phyloP scores from a whole-genome alignment of 2,113 vertebrate species.

The Tretioscincus oriximinensis region DNA sequence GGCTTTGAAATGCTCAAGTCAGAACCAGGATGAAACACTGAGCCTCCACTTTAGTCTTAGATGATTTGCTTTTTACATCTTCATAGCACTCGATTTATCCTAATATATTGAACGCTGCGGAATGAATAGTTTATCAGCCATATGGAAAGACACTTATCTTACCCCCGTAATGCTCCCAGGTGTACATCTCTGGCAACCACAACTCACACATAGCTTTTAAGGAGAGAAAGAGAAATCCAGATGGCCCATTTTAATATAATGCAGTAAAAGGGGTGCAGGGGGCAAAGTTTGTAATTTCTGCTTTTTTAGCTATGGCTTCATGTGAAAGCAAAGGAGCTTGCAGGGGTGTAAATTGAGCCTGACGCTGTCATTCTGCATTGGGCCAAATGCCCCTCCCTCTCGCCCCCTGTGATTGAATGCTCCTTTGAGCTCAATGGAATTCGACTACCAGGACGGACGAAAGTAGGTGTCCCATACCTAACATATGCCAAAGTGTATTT shows the following conservation, averaged over 20 bases:
- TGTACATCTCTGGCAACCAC: constrained; percentile 66
- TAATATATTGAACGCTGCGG: constrained; percentile 61
- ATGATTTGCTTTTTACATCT: constrained; percentile 65
- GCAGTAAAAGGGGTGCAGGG: constrained; percentile 41
- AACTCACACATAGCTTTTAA: constrained; percentile 65
- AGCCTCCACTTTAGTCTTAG: neutral
- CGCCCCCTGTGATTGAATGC: neutral
- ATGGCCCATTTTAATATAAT: constrained; percentile 55
- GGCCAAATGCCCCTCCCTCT: neutral
- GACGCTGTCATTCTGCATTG: constrained; percentile 2
- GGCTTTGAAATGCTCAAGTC: neutral
- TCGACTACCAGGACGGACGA: constrained; percentile 1
- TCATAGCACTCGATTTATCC: constrained; percentile 67
- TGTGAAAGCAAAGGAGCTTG: constrained; percentile 44
- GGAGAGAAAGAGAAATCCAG: constrained; percentile 68
- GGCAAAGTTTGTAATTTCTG: constrained; percentile 47
- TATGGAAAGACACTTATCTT: constrained; percentile 73
- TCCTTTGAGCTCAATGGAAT: constrained; percentile 10
- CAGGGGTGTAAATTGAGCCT: constrained; percentile 22
- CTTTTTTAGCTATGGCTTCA: constrained; percentile 48
- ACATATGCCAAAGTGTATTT: constrained; percentile 19
- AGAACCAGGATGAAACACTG: constrained; percentile 20
- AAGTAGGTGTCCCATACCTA: constrained; percentile 8
- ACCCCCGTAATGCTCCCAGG: constrained; percentile 63
- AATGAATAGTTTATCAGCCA: constrained; percentile 70